These are phyloP conservation scores for Eupeodes corollae DNA, from an alignment of 1,140 invertebrate genomes.

Conservation along the genomic window DNA sequence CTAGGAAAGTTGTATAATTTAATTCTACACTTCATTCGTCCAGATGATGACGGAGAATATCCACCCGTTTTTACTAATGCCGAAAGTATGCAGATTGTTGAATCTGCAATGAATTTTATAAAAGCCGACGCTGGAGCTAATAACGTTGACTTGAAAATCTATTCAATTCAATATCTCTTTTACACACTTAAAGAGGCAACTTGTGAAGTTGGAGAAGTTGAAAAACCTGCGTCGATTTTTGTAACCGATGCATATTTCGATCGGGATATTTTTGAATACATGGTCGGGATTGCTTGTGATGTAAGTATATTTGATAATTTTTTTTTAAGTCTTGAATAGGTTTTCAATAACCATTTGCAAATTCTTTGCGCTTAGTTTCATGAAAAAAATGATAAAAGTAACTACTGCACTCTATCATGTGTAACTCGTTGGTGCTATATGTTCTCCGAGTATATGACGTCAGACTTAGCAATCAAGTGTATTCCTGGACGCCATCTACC, in stretches of 20 bases:
- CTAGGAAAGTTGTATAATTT: constrained; percentile 17
- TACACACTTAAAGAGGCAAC: constrained; percentile 20
- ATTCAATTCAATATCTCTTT: constrained; percentile 23
- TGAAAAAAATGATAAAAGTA: constrained; percentile 20
- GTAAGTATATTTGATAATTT: constrained; percentile 8
- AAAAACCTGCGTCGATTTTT: constrained; percentile 5
- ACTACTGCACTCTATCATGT: constrained; percentile 22
- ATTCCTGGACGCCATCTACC: constrained; percentile 15
- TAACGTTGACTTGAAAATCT: constrained; percentile 10
- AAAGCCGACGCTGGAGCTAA: background rate
- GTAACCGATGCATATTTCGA: constrained; percentile 17
- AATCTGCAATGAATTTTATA: constrained; percentile 19
- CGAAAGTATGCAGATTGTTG: constrained; percentile 17
- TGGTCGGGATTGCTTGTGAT: constrained; percentile 17
- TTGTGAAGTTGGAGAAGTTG: constrained; percentile 9
- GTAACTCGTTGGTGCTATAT: constrained; percentile 24
- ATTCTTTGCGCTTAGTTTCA: constrained; percentile 12
- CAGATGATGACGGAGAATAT: constrained; percentile 2
- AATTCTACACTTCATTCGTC: constrained; percentile 13
- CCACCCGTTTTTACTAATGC: constrained; percentile 16
- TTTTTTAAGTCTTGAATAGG: too few species aligned
- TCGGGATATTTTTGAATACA: constrained; percentile 21
- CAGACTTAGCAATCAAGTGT: constrained; percentile 18
- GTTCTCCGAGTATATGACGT: constrained; percentile 26
- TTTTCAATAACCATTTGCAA: background rate